These are phyloP conservation scores for Drosophila mimetica DNA, from an alignment of 2,888 invertebrate genomes.

Conservation along the genomic window DNA sequence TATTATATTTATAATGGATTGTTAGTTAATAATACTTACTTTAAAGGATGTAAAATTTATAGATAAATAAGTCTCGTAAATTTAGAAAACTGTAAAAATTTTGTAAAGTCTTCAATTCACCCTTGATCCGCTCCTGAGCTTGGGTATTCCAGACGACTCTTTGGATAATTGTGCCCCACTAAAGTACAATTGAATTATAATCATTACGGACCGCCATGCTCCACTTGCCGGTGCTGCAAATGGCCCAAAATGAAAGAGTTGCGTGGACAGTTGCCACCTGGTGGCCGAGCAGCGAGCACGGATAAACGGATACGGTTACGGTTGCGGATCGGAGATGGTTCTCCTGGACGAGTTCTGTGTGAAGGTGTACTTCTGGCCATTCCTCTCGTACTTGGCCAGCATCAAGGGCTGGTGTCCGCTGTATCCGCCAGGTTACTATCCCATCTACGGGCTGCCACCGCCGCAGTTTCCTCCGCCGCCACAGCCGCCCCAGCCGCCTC, in stretches of 20 bases:
- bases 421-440: slow-evolving; percentile 76
- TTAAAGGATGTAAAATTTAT: too few species aligned
- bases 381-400: slow-evolving; percentile 82
- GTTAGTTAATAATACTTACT: too few species aligned
- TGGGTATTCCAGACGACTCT: slow-evolving; percentile 12
- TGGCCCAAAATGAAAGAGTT: slow-evolving; percentile 24
- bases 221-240: slow-evolving; percentile 51
- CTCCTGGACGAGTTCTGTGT: slow-evolving; percentile 81
- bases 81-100: too few species aligned
- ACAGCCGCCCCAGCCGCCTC: slow-evolving; percentile 56
- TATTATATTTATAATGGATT: too few species aligned
- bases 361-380: slow-evolving; percentile 83
- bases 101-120: too few species aligned
- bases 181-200: slow-evolving; percentile 62
- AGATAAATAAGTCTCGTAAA: too few species aligned
- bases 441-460: slow-evolving; percentile 75
- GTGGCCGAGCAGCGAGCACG: slow-evolving; percentile 40
- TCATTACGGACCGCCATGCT: slow-evolving; percentile 35
- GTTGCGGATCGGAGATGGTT: slow-evolving; percentile 54
- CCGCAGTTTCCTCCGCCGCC: slow-evolving; percentile 31
- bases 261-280: slow-evolving; percentile 49
- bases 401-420: slow-evolving; percentile 82
- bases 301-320: slow-evolving; percentile 12
- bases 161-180: slow-evolving; percentile 46
- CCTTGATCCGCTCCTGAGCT: slow-evolving; percentile 42